phyloP scores from a whole-genome alignment of 1,140 invertebrate genomes.

The Glossosoma conforme region DNA sequence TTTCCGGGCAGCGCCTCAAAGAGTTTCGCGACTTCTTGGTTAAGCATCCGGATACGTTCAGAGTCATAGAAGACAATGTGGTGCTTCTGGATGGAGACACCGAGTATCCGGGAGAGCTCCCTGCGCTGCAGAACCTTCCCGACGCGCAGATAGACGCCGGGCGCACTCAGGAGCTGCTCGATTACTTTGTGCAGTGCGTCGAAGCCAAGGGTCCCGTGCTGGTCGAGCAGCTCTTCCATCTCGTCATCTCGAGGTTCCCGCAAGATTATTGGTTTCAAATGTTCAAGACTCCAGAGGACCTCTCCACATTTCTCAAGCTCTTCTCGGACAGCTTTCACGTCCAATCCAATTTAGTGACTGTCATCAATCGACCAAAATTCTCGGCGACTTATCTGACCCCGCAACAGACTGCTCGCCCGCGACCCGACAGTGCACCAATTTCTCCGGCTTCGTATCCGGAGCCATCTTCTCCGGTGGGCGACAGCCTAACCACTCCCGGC shows the following conservation, averaged over 20 bases:
- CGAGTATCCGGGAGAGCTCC: constrained; percentile 52
- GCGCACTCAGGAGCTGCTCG: constrained; percentile 67
- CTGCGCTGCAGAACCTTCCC: constrained; percentile 60
- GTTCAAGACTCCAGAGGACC: constrained; percentile 81
- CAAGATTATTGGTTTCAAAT: constrained; percentile 73
- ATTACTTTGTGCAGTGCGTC: constrained; percentile 73
- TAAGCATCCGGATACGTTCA: constrained; percentile 81
- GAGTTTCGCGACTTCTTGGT: constrained; percentile 89
- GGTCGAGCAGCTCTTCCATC: constrained; percentile 79
- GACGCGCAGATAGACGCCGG: constrained; percentile 76
- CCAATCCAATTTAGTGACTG: constrained; percentile 80
- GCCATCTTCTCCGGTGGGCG: constrained; percentile 35
- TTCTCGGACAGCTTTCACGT: constrained; percentile 87
- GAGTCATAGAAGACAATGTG: constrained; percentile 81
- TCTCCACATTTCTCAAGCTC: constrained; percentile 83
- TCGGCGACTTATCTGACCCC: constrained; percentile 51
- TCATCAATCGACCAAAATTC: constrained; percentile 67
- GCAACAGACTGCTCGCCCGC: constrained; percentile 41
- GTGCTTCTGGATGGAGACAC: constrained; percentile 55
- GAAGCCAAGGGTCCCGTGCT: constrained; percentile 74
- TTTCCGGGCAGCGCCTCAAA: constrained; percentile 89
- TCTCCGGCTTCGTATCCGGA: constrained; percentile 38
- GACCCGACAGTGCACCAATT: constrained; percentile 31
- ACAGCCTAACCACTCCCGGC: constrained; percentile 45
- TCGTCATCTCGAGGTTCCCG: constrained; percentile 72